These are phyloP conservation scores for Heterochromis multidens DNA, from an alignment of 2,113 vertebrate species.

Conservation along the genomic window DNA sequence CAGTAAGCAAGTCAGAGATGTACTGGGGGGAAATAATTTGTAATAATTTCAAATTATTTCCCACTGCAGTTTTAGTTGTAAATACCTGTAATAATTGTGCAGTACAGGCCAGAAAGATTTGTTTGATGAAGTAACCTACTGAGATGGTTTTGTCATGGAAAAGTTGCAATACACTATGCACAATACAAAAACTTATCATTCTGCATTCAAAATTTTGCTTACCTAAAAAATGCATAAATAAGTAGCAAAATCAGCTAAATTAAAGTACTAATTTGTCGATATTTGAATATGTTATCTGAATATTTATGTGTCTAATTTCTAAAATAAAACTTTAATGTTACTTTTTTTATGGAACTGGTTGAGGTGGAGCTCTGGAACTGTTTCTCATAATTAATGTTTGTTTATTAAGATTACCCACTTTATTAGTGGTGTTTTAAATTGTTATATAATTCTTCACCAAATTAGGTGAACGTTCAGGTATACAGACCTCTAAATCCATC, in stretches of 20 bases:
- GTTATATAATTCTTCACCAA: background rate
- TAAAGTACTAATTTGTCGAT: background rate
- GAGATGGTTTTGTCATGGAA: background rate
- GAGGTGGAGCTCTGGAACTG: background rate
- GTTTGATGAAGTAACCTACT: background rate
- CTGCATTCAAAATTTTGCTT: background rate
- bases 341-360: background rate
- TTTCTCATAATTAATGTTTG: background rate
- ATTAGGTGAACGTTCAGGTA: background rate
- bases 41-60: background rate
- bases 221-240: background rate
- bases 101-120: background rate
- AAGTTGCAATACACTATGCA: too few relatives aligned
- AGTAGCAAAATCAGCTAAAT: background rate
- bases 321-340: background rate
- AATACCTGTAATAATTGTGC: background rate
- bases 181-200: background rate
- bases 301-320: background rate
- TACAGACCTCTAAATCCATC: background rate
- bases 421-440: background rate
- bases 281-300: background rate
- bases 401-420: background rate
- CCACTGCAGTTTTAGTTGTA: background rate
- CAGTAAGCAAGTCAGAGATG: too few relatives aligned
- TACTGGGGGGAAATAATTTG: too few relatives aligned